Evolutionary conservation across 2,797 vertebrate genomes (phyloP).

Genomic region (Calcarius lapponicus): DNA sequence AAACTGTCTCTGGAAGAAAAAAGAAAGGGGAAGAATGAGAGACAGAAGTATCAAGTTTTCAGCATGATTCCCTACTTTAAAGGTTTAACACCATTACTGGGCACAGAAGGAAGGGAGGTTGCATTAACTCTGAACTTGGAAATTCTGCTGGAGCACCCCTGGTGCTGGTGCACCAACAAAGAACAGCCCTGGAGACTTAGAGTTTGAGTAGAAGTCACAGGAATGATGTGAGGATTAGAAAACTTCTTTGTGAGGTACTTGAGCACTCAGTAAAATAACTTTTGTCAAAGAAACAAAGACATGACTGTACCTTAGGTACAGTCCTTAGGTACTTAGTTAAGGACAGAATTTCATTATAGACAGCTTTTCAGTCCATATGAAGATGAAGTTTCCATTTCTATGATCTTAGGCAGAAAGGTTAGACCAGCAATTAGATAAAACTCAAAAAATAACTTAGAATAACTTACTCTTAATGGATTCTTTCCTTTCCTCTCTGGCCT

Average conservation of each 20-base stretch:
- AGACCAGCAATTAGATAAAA: background rate
- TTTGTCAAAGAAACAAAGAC: background rate
- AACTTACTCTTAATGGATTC: background rate
- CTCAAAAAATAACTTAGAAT: background rate
- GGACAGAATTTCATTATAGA: background rate
- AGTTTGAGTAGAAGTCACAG: background rate
- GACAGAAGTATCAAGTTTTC: background rate
- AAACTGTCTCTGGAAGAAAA: background rate
- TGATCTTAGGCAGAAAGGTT: background rate
- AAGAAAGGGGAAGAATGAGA: background rate
- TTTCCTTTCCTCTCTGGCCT: background rate
- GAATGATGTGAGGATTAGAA: background rate
- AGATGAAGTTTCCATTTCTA: background rate
- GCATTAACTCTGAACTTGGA: background rate
- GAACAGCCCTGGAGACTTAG: background rate
- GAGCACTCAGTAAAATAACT: background rate
- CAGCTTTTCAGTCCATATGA: background rate
- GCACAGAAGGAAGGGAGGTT: background rate
- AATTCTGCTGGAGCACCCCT: background rate
- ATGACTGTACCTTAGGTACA: background rate
- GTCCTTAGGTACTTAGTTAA: background rate
- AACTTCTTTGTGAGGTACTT: background rate
- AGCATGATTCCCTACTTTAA: background rate
- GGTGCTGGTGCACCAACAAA: background rate
- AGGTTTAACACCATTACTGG: background rate